phyloP scores from a whole-genome alignment of 2,888 invertebrate genomes.

The Polydrusus pterygomalis region DNA sequence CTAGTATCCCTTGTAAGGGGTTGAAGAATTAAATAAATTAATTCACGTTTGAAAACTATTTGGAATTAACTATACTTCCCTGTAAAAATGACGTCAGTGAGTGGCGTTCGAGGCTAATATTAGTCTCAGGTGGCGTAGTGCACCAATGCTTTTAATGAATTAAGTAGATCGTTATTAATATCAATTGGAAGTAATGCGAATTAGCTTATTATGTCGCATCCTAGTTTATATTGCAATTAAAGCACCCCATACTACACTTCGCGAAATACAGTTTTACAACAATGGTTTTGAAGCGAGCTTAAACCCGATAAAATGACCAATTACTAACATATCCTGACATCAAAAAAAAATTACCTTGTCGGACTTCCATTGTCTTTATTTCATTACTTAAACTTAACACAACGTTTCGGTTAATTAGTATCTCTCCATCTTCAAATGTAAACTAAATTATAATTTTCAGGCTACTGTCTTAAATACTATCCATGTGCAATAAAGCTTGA shows the following conservation, averaged over 20 bases:
- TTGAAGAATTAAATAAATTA: too few relatives aligned
- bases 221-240: slow-evolving; percentile 33
- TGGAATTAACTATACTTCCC: not conserved
- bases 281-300: not conserved
- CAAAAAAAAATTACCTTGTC: too few relatives aligned
- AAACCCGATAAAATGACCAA: not conserved
- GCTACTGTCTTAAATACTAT: too few relatives aligned
- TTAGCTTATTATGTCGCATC: slow-evolving; percentile 45
- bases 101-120: not conserved
- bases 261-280: not conserved
- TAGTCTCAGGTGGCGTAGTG: slow-evolving; percentile 40
- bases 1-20: too few relatives aligned
- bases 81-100: slow-evolving; percentile 15
- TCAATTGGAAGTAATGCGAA: slow-evolving; percentile 44
- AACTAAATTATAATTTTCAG: too few relatives aligned
- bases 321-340: too few relatives aligned
- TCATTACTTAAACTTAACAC: too few relatives aligned
- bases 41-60: too few relatives aligned
- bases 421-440: too few relatives aligned
- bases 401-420: too few relatives aligned
- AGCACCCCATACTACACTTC: not conserved
- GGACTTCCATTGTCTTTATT: too few relatives aligned
- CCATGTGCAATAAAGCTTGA: too few relatives aligned
- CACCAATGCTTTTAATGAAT: slow-evolving; percentile 42
- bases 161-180: slow-evolving; percentile 43